Base-by-base conservation (phyloP, 2,888 invertebrate genomes). In the Stenoptilia bipunctidactyla region DNA sequence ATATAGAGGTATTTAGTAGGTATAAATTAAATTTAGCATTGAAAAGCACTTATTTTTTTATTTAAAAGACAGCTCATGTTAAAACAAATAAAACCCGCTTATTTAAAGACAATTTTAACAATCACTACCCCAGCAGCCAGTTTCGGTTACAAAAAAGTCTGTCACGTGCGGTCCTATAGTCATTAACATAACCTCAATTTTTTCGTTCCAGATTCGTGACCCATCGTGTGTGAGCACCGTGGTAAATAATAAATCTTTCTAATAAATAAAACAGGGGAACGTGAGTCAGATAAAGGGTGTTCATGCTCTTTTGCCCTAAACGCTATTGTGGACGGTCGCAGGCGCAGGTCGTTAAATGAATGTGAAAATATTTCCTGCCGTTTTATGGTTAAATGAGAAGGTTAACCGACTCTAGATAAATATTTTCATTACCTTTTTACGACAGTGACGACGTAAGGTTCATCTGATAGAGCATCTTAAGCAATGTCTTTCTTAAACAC, bases 261-360 rank as follows among this genome's bases (percentile, higher is more conserved):
- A 83, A 82, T 83, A 82, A 82, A 80, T 82, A 80, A 79, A 82
- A 79, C 76, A 80, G 73, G 72, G 74, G 69, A 73, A 80, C 83
- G 80, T 80, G 83, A 74, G 76, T 50, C 58, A 79, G 77, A 80
- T 80, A 80, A 82, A 75, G 30, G 30, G 30, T 30, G 4, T 30
- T 20, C 58, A 36, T 38, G 30, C 30, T 20, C 15, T 13, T 87
- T 84, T 48, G 85, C 86, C 68, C 67, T 65, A 70, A 74, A 70
- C 70, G 71, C 65, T 65, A 73, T 71, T 76, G 77, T 71, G 61
- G 51, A 56, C 55, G 62, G n/a, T n/a, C n/a, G 75, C 73, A 71
- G 74, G 58, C 63, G 58, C 63, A 69, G 66, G 30, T 79, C 77
- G 75, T 82, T 82, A 80, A 82, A 75, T 64, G 68, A 72, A 75